Base-by-base conservation (phyloP, 2,797 vertebrate species). In the Philypnodon macrostomus region DNA sequence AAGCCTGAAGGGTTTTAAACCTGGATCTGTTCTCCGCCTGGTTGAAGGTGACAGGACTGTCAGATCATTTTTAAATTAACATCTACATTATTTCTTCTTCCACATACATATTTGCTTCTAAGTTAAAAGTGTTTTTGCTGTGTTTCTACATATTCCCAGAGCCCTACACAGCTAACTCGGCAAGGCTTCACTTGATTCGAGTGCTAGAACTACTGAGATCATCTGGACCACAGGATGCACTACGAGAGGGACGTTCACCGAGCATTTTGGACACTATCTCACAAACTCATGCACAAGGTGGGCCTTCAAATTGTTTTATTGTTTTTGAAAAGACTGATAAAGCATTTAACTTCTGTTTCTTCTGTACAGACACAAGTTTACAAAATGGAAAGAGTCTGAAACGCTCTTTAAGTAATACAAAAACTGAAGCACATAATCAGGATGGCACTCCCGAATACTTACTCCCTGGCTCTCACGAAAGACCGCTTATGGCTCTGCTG, bases 381-480 rank as follows among this genome's bases (percentile, higher is more conserved):
- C 47, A 63, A 12, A 86, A 68, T 40, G 87, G 79, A 73, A 91
- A 88, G 62, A 84, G 69, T 62, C 60, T 81, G 41, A 91, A 86
- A 63, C 89, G 89, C 4, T 79, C 86, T 8, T 46, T 70, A 47
- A 85, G 82, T 67, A 89, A 89, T 54, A 77, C 79, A 40, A 91
- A 91, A 70, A 63, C 84, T 51, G 90, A 91, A 32, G 60, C 80
- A 18, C 29, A 51, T 27, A 72, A 44, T 44, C 86, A 85, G 75
- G 87, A 90, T 14, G 85, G 74, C 44, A 54, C 57, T 33, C 91
- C 91, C 4, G 90, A 90, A n/a, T 90, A 90, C 69, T 87, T 93
- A 31, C 84, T 90, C 5, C 92, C 92, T 26, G 91, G 91, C 15
- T 87, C 85, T 32, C 73, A 69, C 19, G 91, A 93, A 12, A 87